Evolutionary conservation across 2,797 vertebrate species (phyloP).

Genomic region (Lagorchestes hirsutus): DNA sequence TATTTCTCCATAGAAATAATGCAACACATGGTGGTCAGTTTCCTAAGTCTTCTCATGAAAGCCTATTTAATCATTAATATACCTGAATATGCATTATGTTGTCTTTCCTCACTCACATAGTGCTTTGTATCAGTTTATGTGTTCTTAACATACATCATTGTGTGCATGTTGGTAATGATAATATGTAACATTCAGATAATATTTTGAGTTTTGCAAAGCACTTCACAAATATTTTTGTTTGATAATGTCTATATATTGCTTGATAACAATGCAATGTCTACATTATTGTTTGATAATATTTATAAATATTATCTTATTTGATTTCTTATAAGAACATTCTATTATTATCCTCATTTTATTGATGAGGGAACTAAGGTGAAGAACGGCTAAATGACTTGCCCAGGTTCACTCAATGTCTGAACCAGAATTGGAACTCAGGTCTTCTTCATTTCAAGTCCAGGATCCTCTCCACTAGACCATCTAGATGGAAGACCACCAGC

Average conservation of each 20-base stretch:
- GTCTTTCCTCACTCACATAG: neutral
- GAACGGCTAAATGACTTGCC: neutral
- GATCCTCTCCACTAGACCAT: neutral
- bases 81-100: neutral
- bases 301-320: neutral
- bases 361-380: neutral
- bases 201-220: neutral
- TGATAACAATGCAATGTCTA: neutral
- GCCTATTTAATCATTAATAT: neutral
- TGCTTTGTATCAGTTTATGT: neutral
- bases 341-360: neutral
- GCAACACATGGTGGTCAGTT: neutral
- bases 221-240: neutral
- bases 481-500: neutral
- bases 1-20: neutral
- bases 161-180: neutral
- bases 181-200: neutral
- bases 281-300: neutral
- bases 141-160: neutral
- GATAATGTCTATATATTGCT: neutral
- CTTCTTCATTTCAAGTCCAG: neutral
- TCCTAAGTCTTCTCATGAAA: neutral
- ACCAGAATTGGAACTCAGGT: neutral
- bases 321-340: neutral
- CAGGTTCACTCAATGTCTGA: neutral